Conservation (phyloP, 2,797 vertebrate species). For the Ctenosaura bakeri region DNA sequence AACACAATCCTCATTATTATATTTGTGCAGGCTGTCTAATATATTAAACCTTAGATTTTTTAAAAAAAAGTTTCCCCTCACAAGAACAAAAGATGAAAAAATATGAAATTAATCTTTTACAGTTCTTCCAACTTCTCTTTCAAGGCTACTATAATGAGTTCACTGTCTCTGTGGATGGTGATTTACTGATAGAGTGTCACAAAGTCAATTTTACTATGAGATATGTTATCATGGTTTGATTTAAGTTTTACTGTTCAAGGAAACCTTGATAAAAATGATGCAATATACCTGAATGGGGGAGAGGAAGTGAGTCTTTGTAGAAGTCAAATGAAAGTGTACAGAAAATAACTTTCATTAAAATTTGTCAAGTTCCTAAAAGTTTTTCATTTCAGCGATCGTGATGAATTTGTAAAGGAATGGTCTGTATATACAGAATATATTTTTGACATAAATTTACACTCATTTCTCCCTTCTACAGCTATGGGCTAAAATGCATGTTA, state of each 20-base stretch:
- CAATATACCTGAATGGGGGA: background rate
- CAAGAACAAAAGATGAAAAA: constrained; percentile 12
- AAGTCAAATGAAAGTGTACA: constrained; percentile 24
- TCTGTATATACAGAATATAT: background rate
- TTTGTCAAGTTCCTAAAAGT: constrained; percentile 36
- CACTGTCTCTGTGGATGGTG: constrained; percentile 49
- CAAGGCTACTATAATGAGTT: constrained; percentile 59
- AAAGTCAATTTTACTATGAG: constrained; percentile 53
- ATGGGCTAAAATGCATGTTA: background rate
- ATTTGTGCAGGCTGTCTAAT: background rate
- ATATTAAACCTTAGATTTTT: background rate
- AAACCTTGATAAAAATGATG: constrained; percentile 64
- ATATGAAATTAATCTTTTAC: constrained; percentile 40
- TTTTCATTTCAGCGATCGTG: constrained; percentile 6
- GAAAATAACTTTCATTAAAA: constrained; percentile 33
- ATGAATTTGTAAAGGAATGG: background rate
- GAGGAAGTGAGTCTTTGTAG: constrained; percentile 17
- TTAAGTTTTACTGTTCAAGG: constrained; percentile 56
- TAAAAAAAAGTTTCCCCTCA: constrained; percentile 14
- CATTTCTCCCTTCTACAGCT: background rate
- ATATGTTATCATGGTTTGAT: constrained; percentile 48
- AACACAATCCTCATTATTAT: background rate
- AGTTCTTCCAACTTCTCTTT: constrained; percentile 56
- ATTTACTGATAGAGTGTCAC: constrained; percentile 56
- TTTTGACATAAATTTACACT: background rate